phyloP scores from a whole-genome alignment of 2,797 vertebrate species.

The Cyprinella venusta region DNA sequence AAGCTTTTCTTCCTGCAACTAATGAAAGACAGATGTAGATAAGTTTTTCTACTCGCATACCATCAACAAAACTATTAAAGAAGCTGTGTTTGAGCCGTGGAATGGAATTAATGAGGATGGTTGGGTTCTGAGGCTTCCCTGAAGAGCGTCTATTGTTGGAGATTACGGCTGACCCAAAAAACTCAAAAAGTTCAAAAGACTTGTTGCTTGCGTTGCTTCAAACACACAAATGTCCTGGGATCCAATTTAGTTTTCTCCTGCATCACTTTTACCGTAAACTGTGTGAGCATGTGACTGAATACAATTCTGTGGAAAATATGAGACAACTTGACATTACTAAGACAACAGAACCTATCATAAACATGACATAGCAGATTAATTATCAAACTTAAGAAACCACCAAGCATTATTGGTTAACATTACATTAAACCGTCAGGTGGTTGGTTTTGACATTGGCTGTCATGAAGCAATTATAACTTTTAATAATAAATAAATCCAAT shows the following conservation, averaged over 20 bases:
- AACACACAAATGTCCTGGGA: slow-evolving; percentile 74
- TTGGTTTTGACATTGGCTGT: too few relatives aligned
- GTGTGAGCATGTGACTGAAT: slow-evolving; percentile 18
- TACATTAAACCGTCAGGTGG: too few relatives aligned
- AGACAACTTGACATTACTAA: too few relatives aligned
- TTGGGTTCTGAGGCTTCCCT: slow-evolving; percentile 33
- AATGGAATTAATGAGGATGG: slow-evolving; percentile 48
- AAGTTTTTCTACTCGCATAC: background rate
- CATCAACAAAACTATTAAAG: slow-evolving; percentile 30
- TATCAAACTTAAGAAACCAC: too few relatives aligned
- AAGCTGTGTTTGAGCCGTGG: slow-evolving; percentile 8
- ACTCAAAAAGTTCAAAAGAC: slow-evolving; percentile 60
- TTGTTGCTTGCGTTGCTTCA: slow-evolving; percentile 73
- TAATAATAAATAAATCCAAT: too few relatives aligned
- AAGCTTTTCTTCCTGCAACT: background rate
- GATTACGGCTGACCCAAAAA: slow-evolving; percentile 57
- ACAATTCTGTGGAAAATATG: slow-evolving; percentile 22
- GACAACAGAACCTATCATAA: too few relatives aligned
- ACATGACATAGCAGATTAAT: too few relatives aligned
- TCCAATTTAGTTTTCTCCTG: slow-evolving; percentile 71
- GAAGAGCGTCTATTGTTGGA: slow-evolving; percentile 46
- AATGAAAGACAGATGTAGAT: slow-evolving; percentile 20
- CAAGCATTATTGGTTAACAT: too few relatives aligned
- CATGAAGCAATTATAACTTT: too few relatives aligned
- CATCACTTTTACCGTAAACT: slow-evolving; percentile 39